These are phyloP conservation scores for Alloplasta piceator DNA, from an alignment of 2,888 invertebrate species.

Conservation along the genomic window DNA sequence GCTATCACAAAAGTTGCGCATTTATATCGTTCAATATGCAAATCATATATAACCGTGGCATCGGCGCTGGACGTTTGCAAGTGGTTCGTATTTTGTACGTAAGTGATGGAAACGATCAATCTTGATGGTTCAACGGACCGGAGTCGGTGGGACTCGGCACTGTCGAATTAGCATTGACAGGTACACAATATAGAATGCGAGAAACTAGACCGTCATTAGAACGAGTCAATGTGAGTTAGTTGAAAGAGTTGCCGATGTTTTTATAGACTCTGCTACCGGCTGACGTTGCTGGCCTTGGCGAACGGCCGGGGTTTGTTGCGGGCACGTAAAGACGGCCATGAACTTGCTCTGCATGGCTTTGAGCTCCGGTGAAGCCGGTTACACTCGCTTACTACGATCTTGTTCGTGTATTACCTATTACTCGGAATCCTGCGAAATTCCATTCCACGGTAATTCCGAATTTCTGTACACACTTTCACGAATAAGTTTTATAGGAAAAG, in stretches of 20 bases:
- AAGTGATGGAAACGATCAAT: conserved; percentile 62
- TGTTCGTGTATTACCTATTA: conserved; percentile 21
- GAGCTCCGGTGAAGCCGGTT: conserved; percentile 51
- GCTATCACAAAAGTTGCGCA: not conserved
- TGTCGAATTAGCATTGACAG: conserved; percentile 68
- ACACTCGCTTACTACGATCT: conserved; percentile 21
- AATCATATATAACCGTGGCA: not conserved
- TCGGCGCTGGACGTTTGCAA: too few relatives aligned
- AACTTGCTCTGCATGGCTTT: conserved; percentile 73
- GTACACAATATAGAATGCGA: not conserved
- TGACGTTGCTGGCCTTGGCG: conserved; percentile 69
- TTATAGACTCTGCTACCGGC: conserved; percentile 19
- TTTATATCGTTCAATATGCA: conserved; percentile 40
- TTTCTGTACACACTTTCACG: too few relatives aligned
- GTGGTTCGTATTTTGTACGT: not conserved
- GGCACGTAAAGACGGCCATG: conserved; percentile 76
- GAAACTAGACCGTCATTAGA: conserved; percentile 2
- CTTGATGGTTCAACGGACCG: conserved; percentile 64
- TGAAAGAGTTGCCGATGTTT: conserved; percentile 24
- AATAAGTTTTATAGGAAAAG: too few relatives aligned
- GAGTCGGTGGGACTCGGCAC: conserved; percentile 58
- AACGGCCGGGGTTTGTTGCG: conserved; percentile 67
- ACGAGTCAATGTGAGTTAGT: conserved; percentile 12
- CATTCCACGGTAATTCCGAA: conserved; percentile 12
- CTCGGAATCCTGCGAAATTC: conserved; percentile 17